Base-by-base conservation (phyloP, 2,797 vertebrate species). In the Coranthus polyacanthus region DNA sequence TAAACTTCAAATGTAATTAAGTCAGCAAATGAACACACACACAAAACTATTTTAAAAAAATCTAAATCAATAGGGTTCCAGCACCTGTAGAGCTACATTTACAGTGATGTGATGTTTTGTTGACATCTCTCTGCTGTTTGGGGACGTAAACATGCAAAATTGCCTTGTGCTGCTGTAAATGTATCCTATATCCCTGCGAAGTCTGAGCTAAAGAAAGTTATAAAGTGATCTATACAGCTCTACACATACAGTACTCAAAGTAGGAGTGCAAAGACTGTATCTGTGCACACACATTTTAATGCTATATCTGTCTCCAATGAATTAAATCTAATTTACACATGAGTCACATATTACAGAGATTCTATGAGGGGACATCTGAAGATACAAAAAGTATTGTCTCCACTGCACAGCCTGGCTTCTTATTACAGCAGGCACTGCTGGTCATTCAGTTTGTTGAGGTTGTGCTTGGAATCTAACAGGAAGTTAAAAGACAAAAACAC, bases 251-350 rank as follows among this genome's bases (percentile, higher is more conserved):
- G 61, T 49, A 45, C 66, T 80, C 21, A 47, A 71, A 79, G 65
- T 53, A 65, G 59, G 29, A 75, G 63, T n/a, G 44, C 21, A 75
- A 53, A 46, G 70, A 68, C 69, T 41, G 20, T 61, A 41, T 62
- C 45, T 18, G 61, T 50, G 58, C 73, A 63, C 46, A 69, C 56
- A 83, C 77, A 80, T 76, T 79, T 73, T 44, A 83, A 85, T 75
- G 73, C 62, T 72, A 79, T 74, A 78, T 84, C 74, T 59, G 73
- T 82, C 77, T 83, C 73, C 36, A 37, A 59, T 82, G 77, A 82
- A 81, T 89, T 82, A 44, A 84, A 89, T 89, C 83, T 80, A 87
- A 91, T 87, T 82, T 84, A 77, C 79, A 82, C 68, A 73, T 66
- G 72, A 72, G 72, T 78, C 73, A 47, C 72, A 83, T 88, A 88